phyloP scores from a whole-genome alignment of 2,888 invertebrate genomes.

The Torymus texanus region DNA sequence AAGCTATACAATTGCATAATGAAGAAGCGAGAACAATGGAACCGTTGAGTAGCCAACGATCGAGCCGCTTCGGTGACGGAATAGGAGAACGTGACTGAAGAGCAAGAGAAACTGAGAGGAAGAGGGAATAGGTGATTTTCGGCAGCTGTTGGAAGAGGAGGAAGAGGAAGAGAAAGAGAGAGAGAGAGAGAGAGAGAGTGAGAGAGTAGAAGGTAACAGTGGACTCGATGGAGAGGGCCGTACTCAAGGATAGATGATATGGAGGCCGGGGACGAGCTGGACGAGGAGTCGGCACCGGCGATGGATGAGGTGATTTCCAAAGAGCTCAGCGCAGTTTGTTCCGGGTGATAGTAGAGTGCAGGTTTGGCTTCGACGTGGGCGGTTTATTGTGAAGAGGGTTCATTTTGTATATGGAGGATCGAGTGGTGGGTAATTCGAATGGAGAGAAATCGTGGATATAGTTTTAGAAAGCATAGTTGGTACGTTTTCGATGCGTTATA shows the following conservation, averaged over 20 bases:
- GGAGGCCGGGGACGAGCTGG: conserved; percentile 72
- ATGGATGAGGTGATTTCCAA: conserved; percentile 60
- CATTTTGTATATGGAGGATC: too few species aligned
- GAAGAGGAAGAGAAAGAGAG: background rate
- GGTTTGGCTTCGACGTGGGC: too few species aligned
- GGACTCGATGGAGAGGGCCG: background rate
- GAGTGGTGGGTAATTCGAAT: too few species aligned
- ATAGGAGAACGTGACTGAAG: background rate
- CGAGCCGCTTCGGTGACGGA: background rate
- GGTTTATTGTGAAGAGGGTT: too few species aligned
- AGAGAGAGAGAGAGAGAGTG: background rate
- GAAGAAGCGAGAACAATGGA: conserved; percentile 38
- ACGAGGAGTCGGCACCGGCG: conserved; percentile 69
- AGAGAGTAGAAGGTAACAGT: conserved; percentile 37
- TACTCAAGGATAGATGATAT: conserved; percentile 68
- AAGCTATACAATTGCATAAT: conserved; percentile 19
- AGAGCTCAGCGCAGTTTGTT: too few species aligned
- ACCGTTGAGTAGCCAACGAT: background rate
- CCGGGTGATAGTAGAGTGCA: too few species aligned
- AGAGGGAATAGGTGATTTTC: background rate
- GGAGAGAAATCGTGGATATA: too few species aligned
- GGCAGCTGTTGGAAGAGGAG: background rate
- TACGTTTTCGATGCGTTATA: too few species aligned
- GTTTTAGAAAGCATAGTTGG: too few species aligned
- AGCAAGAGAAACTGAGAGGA: background rate